Percentiles rank a stretch among this genome's conserved stretches.
Evolutionary conservation across 2,797 vertebrate species (phyloP).

Genomic region (Coilia nasus): DNA sequence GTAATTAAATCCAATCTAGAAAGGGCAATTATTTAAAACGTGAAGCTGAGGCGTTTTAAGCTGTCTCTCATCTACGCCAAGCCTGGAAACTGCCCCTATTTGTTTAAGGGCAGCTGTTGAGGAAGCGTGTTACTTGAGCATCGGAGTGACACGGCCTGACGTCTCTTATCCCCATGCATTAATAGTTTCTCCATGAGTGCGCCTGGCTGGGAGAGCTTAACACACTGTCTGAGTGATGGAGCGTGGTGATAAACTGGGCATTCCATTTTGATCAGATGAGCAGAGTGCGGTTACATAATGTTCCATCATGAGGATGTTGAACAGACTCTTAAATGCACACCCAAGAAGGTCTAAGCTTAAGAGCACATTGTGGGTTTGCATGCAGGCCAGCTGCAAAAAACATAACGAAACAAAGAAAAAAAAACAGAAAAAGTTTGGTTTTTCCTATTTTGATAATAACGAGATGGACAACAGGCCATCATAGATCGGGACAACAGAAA

Average conservation of each 20-base stretch:
- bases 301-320: slow-evolving; percentile 28
- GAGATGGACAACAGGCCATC: slow-evolving; percentile 49
- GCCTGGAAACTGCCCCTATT: slow-evolving; percentile 25
- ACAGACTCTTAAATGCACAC: not conserved
- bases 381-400: not conserved
- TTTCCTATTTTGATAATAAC: slow-evolving; percentile 60
- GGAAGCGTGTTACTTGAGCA: not conserved
- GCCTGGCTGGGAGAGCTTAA: slow-evolving; percentile 33
- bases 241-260: slow-evolving; percentile 51
- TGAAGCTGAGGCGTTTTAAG: not conserved
- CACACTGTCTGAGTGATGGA: slow-evolving; percentile 53
- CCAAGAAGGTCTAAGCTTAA: not conserved
- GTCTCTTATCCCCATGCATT: not conserved
- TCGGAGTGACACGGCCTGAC: not conserved
- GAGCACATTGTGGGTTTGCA: not conserved
- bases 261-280: slow-evolving; percentile 56
- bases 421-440: slow-evolving; percentile 43
- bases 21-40: not conserved
- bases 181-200: not conserved
- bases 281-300: slow-evolving; percentile 55
- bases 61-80: slow-evolving; percentile 7
- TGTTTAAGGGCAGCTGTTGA: slow-evolving; percentile 17
- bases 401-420: not conserved
- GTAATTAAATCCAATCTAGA: not conserved
- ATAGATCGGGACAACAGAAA: slow-evolving; percentile 22